Base-by-base conservation (phyloP, 64 coral and sea anemone species). In the Stichodactyla helianthus region DNA sequence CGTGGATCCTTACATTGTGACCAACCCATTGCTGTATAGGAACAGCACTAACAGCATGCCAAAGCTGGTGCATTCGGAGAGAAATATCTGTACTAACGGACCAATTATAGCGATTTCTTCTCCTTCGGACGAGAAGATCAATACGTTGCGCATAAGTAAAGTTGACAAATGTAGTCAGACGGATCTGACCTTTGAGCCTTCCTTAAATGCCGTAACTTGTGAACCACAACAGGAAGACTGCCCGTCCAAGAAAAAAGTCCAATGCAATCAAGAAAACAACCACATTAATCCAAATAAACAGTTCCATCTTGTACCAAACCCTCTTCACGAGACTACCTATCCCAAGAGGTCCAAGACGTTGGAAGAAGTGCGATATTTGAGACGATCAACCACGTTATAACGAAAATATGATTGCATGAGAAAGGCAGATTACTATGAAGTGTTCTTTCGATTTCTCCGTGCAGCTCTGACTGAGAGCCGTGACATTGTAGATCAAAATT, bases 111-210 rank as follows among this genome's bases (percentile, higher is more conserved):
- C 78, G 25, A 81, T 81, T 20, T 81, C 78, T 81, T 81, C 78
- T 52, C 78, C 78, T 81, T 81, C 78, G 68, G 78, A 81, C 4
- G 78, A 81, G 78, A 81, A 52, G 6, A 81, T 81, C 12, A 19
- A 81, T 52, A 52, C 52, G 50, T 0, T 52, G 16, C 51, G 35
- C 16, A 15, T 81, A n/a, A 54, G 17, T 19, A 81, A 51, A 20
- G 50, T 52, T 81, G 78, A 81, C 26, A 17, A 54, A 19, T 52
- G 22, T 81, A 81, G 78, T 54, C 78, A 81, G 68, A 81, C 78
- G 2, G 78, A 81, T 52, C 53, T 81, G 53, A 19, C 10, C 16
- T 81, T 44, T 13, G 50, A 81, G 16, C 52, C 19, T 53, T 15
- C 35, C n/a, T 35, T 50, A 18, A 50, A 50, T 50, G 28, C 5